Base-by-base conservation (phyloP, 2,113 vertebrate genomes). In the Pholis gunnellus region DNA sequence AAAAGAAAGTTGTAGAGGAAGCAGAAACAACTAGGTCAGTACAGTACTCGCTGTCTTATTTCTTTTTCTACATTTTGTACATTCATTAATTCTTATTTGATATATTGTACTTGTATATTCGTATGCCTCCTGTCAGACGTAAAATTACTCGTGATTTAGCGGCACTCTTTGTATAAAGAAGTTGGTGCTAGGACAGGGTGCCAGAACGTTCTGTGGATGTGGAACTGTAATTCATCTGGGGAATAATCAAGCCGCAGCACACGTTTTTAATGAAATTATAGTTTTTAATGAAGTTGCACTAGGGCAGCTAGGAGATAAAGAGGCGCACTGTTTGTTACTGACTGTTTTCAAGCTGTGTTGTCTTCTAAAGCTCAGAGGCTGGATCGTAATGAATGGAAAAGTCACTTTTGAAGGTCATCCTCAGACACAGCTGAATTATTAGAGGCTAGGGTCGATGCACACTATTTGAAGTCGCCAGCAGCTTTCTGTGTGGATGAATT, bases 341-440 rank as follows among this genome's bases (percentile, higher is more conserved):
- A 68, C 20, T 78, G 56, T 82, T 81, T 73, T 63, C 57, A 50
- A 75, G 75, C 72, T 74, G 42, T 74, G 69, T 63, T 79, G 66
- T 64, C 66, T 78, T 70, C 84, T 68, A 5, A 34, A 69, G 57
- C 27, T 65, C n/a, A 25, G 25, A 68, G 70, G 38, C 31, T 70
- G 48, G 15, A n/a, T 76, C 20, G 14, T 74, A 86, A 84, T 74
- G 36, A 79, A 80, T 57, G 44, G 34, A 75, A 50, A 74, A 70
- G 61, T 78, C 65, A 48, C 40, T 75, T 75, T 75, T 29, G 60
- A 87, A 85, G 81, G 79, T 83, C 87, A 86, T 74, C 72, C 56
- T 74, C 78, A 82, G 48, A 79, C 71, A 57, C 25, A 48, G 72
- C 52, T 34, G 67, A 81, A 83, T 75, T 81, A 61, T 81, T 78